These are phyloP conservation scores for Phrynocephalus versicolor DNA, from an alignment of 2,113 vertebrate genomes.

Conservation along the genomic window DNA sequence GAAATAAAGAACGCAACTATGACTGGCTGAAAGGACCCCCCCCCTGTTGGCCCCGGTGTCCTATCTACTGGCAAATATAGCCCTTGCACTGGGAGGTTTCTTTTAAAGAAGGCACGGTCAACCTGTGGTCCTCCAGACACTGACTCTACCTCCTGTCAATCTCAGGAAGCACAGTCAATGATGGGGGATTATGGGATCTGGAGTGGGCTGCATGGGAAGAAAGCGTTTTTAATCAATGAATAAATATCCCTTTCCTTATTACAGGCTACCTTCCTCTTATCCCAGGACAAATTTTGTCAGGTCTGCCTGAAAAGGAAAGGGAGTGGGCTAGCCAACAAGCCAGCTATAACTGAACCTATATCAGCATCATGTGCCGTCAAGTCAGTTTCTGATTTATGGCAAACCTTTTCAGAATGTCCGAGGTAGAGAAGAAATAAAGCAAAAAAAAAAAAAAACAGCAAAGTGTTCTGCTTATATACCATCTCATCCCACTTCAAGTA, in stretches of 20 bases:
- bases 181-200: background rate
- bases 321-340: no score
- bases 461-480: no score
- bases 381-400: no score
- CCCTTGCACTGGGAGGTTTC: background rate
- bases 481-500: no score
- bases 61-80: background rate
- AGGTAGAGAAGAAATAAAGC: no score
- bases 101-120: background rate
- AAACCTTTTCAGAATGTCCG: no score
- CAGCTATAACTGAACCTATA: background rate
- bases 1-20: background rate
- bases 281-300: background rate
- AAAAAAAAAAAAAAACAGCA: no score
- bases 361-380: no score
- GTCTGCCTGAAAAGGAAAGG: background rate
- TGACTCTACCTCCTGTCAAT: background rate
- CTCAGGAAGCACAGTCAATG: background rate
- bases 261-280: background rate
- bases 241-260: no score
- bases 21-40: background rate
- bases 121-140: background rate
- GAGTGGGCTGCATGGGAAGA: background rate
- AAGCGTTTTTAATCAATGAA: background rate
- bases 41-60: no score